Percentiles rank a stretch among this genome's conserved stretches.
These are phyloP conservation scores for Aix galericulata DNA, from an alignment of 2,113 vertebrate species.

Conservation along the genomic window DNA sequence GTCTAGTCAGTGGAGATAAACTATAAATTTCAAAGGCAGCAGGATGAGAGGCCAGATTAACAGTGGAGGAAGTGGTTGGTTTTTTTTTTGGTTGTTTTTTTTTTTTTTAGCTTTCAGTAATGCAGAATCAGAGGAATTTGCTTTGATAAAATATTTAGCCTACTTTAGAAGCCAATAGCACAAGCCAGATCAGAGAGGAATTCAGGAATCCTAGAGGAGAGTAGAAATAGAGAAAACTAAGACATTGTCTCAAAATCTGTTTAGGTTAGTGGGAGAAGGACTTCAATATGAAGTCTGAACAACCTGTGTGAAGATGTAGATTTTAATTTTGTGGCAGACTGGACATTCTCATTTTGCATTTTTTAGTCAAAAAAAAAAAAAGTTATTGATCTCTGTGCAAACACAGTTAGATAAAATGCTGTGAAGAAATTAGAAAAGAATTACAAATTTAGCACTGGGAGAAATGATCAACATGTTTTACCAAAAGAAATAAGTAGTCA, in stretches of 20 bases:
- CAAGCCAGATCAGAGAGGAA: neutral
- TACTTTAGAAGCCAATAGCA: neutral
- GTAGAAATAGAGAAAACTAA: neutral
- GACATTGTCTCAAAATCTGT: neutral
- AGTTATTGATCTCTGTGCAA: neutral
- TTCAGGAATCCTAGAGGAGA: neutral
- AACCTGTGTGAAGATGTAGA: neutral
- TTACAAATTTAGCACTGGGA: neutral
- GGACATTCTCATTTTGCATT: neutral
- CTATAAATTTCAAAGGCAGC: conserved; percentile 19
- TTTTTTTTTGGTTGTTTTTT: neutral
- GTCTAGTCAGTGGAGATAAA: neutral
- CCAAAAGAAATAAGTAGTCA: neutral
- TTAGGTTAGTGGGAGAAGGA: neutral
- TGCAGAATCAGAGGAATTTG: neutral
- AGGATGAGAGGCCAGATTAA: neutral
- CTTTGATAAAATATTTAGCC: neutral
- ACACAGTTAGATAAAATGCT: neutral
- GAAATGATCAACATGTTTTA: neutral
- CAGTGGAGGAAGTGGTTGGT: neutral
- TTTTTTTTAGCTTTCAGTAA: neutral
- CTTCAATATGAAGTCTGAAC: neutral
- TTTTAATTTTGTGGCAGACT: neutral
- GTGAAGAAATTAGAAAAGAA: neutral
- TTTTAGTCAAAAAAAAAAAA: neutral